phyloP scores from a whole-genome alignment of 2,888 invertebrate genomes.

The Trichopria drosophilae region DNA sequence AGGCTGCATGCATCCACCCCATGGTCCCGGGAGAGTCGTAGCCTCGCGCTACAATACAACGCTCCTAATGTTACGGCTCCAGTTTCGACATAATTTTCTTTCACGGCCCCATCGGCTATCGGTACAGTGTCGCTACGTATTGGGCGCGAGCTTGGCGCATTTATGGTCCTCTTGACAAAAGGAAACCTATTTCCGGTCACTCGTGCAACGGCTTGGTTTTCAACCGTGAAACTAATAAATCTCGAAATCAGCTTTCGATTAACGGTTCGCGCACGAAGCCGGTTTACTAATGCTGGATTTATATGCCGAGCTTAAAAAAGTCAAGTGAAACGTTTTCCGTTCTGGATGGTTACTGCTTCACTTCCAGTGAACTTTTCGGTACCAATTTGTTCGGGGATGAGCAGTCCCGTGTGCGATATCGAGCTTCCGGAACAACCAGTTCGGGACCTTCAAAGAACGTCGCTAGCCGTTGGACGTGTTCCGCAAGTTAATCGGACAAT shows the following conservation, averaged over 20 bases:
- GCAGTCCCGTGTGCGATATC: conserved; percentile 15
- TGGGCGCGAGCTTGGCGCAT: conserved; percentile 28
- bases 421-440: conserved; percentile 33
- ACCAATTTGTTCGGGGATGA: background rate
- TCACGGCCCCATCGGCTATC: conserved; percentile 42
- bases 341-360: no score
- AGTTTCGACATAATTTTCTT: conserved; percentile 57
- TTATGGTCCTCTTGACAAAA: conserved; percentile 44
- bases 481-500: conserved; percentile 32
- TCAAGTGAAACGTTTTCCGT: no score
- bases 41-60: conserved; percentile 55
- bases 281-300: background rate
- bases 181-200: conserved; percentile 49
- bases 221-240: conserved; percentile 10
- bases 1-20: no score
- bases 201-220: conserved; percentile 26
- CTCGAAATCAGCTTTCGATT: background rate
- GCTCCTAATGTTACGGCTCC: conserved; percentile 58
- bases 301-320: no score
- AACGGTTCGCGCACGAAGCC: background rate
- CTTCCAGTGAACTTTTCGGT: conserved; percentile 5
- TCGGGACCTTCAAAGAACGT: conserved; percentile 35
- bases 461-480: conserved; percentile 34
- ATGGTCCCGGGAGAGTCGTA: conserved; percentile 52
- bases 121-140: conserved; percentile 31